These are phyloP conservation scores for Yponomeuta cagnagella DNA, from an alignment of 2,888 invertebrate genomes.

Conservation along the genomic window DNA sequence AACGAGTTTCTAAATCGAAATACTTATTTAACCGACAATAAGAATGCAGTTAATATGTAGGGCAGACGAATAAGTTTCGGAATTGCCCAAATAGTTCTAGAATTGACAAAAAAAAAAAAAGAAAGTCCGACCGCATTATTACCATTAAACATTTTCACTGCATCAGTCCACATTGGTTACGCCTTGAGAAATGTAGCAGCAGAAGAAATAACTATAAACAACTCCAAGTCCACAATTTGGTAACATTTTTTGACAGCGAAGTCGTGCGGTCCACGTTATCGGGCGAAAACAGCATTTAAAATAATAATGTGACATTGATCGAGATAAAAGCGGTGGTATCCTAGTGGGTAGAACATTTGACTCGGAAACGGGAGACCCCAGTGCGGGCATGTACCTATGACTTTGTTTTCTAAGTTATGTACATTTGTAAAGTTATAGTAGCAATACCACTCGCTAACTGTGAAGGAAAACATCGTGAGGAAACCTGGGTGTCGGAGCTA, in stretches of 20 bases:
- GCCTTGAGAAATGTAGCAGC: neutral
- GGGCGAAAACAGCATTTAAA: neutral
- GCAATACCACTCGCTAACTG: too few relatives aligned
- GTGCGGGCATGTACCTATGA: too few relatives aligned
- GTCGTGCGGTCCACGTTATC: neutral
- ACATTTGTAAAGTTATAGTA: too few relatives aligned
- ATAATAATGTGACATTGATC: neutral
- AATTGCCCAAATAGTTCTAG: neutral
- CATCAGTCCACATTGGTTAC: neutral
- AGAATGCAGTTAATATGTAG: too few relatives aligned
- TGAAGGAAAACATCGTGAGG: too few relatives aligned
- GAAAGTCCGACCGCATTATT: neutral
- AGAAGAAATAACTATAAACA: neutral
- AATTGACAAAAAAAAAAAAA: neutral
- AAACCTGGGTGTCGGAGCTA: too few relatives aligned
- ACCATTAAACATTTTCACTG: neutral
- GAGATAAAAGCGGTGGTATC: neutral
- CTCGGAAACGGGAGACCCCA: too few relatives aligned
- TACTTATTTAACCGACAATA: too few relatives aligned
- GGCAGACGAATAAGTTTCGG: neutral
- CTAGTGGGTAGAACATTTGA: too few relatives aligned
- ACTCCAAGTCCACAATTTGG: neutral
- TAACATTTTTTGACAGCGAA: neutral
- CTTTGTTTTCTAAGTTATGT: too few relatives aligned
- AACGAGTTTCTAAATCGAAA: too few relatives aligned